Evolutionary conservation across 92 coral and sea anemone genomes (phyloP).

Genomic region (Parazoanthus darwini): DNA sequence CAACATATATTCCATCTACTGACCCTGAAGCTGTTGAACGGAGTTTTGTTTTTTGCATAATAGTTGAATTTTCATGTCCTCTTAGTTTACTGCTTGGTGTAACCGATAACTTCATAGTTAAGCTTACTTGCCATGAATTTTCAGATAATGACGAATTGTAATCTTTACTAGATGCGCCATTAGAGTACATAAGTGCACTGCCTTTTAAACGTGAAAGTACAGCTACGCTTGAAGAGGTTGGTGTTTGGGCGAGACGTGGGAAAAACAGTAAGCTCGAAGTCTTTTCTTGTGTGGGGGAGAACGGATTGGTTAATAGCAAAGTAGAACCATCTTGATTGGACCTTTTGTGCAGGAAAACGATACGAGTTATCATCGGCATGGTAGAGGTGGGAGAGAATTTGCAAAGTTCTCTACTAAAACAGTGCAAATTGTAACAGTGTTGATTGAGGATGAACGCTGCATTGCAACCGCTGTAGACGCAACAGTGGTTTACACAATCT

Average conservation of each 20-base stretch:
- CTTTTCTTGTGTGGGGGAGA: not conserved
- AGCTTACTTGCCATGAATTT: not conserved
- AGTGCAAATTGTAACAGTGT: slow-evolving; percentile 79
- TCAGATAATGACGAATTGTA: not conserved
- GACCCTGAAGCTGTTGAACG: not conserved
- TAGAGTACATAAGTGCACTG: not conserved
- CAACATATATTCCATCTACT: not conserved
- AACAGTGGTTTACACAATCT: slow-evolving; percentile 76
- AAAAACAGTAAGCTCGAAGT: not conserved
- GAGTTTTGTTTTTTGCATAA: not conserved
- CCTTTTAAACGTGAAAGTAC: not conserved
- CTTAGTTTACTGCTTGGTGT: not conserved
- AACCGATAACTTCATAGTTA: not conserved
- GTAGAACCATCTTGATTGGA: slow-evolving; percentile 5
- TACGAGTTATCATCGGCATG: slow-evolving; percentile 63
- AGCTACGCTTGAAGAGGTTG: not conserved
- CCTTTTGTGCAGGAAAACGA: slow-evolving; percentile 56
- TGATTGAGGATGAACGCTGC: slow-evolving; percentile 71
- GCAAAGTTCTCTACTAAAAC: slow-evolving; percentile 75
- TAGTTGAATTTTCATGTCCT: not conserved
- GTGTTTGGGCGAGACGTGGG: slow-evolving; percentile 27
- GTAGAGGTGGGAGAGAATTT: slow-evolving; percentile 54
- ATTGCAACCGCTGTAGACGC: slow-evolving; percentile 73
- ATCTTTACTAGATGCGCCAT: not conserved
- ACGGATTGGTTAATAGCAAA: not conserved